phyloP scores from a whole-genome alignment of 2,888 invertebrate genomes.

The Heliconius erato region DNA sequence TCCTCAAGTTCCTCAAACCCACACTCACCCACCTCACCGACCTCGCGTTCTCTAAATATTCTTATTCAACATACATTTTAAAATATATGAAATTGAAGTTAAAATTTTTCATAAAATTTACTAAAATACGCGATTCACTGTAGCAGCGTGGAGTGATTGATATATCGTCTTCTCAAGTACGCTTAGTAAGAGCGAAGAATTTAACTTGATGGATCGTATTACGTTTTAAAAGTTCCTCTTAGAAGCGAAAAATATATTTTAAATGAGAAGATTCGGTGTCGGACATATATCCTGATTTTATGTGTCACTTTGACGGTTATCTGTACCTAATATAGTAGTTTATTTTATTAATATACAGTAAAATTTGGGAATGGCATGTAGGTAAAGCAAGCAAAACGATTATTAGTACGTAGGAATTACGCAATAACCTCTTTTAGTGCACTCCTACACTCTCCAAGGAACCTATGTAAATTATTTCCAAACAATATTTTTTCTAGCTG shows the following conservation, averaged over 20 bases:
- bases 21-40: too few species aligned
- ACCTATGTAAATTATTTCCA: not conserved
- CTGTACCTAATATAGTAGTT: too few species aligned
- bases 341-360: not conserved
- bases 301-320: not conserved
- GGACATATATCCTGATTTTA: conserved; percentile 3
- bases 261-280: conserved; percentile 1
- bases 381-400: not conserved
- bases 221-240: conserved; percentile 51
- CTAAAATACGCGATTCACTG: conserved; percentile 36
- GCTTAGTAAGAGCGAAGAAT: conserved; percentile 43
- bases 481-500: not conserved
- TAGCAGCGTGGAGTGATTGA: conserved; percentile 61
- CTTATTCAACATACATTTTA: not conserved
- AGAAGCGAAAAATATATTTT: conserved; percentile 20
- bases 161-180: conserved; percentile 53
- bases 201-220: conserved; percentile 50
- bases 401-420: not conserved
- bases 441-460: not conserved
- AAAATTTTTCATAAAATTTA: conserved; percentile 25
- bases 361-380: not conserved
- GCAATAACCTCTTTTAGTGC: not conserved
- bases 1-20: too few species aligned
- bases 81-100: not conserved
- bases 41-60: too few species aligned